phyloP scores from a whole-genome alignment of 2,797 vertebrate species.

The Taenioides sp. region DNA sequence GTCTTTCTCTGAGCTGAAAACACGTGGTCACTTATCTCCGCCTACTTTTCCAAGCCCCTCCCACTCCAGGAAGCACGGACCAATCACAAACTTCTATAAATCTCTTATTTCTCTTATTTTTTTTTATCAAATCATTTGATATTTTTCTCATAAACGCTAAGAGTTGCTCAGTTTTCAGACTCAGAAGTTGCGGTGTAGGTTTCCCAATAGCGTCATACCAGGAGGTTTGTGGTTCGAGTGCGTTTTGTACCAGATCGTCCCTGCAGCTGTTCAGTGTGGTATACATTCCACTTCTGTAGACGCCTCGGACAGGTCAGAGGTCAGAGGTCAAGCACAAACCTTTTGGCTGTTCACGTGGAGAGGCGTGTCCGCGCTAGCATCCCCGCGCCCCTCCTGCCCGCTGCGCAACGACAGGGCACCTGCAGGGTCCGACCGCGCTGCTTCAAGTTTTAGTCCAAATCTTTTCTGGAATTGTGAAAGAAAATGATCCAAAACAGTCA shows the following conservation, averaged over 20 bases:
- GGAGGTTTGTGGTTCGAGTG: conserved; percentile 41
- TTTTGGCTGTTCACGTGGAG: not conserved
- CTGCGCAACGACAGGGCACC: not conserved
- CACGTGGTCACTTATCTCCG: too few species aligned
- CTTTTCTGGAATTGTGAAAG: not conserved
- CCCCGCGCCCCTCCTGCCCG: not conserved
- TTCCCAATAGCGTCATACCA: not conserved
- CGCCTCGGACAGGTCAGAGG: conserved; percentile 29
- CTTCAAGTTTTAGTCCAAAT: too few species aligned
- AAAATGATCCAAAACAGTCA: too few species aligned
- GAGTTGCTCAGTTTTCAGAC: not conserved
- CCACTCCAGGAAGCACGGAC: too few species aligned
- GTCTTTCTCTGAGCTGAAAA: not conserved
- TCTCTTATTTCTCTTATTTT: too few species aligned
- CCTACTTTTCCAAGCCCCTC: too few species aligned
- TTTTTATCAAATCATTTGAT: too few species aligned
- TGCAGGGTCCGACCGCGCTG: not conserved
- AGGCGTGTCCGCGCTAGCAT: not conserved
- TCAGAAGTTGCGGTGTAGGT: not conserved
- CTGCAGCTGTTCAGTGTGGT: conserved; percentile 63
- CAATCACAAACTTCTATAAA: too few species aligned
- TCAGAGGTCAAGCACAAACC: not conserved
- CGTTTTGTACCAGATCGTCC: conserved; percentile 51
- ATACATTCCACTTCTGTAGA: conserved; percentile 65
- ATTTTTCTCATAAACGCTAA: too few species aligned